Evolutionary conservation across 2,797 vertebrate genomes (phyloP), one percentile per base, ranked within the genome.

Genomic region (Coreius guichenoti): DNA sequence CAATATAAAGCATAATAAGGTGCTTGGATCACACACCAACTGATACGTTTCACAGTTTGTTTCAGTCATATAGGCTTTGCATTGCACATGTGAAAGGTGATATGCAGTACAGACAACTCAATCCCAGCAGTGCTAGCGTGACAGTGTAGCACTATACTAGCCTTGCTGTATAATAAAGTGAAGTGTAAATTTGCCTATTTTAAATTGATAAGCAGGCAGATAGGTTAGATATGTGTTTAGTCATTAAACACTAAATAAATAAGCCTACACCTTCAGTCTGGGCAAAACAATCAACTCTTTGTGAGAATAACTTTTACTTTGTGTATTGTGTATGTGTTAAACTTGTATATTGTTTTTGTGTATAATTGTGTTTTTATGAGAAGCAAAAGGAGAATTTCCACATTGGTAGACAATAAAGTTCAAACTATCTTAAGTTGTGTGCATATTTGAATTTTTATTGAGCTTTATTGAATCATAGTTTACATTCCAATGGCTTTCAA

Each of bases 1-100:
- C 12, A 61, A 26, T 61, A 26, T 26, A 29, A 14, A 29, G n/a
- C n/a, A 61, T 26, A 13, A 26, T 61, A 61, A 26, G 8, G 13
- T 36, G 13, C 29, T 75, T 65, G 14, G 43, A 75, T 83, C 43
- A 26, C 69, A 73, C 26, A 19, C 69, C 39, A 26, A n/a, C 29
- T 63, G 26, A 75, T 36, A 73, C 14, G 31, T 63, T 82, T 33
- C 12, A 61, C 51, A 61, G 68, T 82, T 80, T 81, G 47, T 81
- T 81, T 69, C 31, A 82, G 80, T 73, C 19, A 16, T 51, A 47
- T 33, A 49, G 56, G 8, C 63, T 74, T 74, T 47, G 8, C 29
- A 74, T 82, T 75, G 29, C 21, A 33, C 12, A 74, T 49, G 39
- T 47, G 26, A 74, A 83, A 65, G 39, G 26, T 65, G n/a, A 45